Percentiles rank a stretch among this genome's conserved stretches.
These are phyloP conservation scores for Agriopis aurantiaria DNA, from an alignment of 2,888 invertebrate genomes.

Conservation along the genomic window DNA sequence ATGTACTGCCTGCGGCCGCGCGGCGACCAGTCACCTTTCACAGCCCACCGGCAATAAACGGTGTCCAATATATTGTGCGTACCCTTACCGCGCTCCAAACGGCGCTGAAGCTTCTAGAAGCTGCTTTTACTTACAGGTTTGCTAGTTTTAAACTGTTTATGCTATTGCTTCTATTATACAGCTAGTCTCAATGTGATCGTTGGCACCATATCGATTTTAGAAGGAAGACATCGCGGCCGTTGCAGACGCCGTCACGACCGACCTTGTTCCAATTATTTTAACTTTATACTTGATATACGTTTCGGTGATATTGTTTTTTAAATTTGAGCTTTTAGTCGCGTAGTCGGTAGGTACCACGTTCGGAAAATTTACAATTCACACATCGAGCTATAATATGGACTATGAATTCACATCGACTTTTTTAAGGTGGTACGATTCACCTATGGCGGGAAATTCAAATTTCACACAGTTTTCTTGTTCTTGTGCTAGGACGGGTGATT, in stretches of 20 bases:
- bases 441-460: no score
- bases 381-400: no score
- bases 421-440: no score
- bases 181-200: conserved; percentile 55
- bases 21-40: conserved; percentile 58
- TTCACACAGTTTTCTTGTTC: no score
- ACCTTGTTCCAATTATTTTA: conserved; percentile 78
- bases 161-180: conserved; percentile 50
- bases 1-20: conserved; percentile 61
- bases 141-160: conserved; percentile 43
- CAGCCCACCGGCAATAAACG: conserved; percentile 60
- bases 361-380: neutral
- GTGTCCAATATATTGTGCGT: conserved; percentile 50
- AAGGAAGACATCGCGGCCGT: conserved; percentile 69
- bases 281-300: conserved; percentile 41
- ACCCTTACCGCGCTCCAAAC: conserved; percentile 19
- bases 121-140: conserved; percentile 77
- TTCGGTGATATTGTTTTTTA: conserved; percentile 36
- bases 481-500: no score
- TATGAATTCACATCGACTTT: no score
- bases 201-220: conserved; percentile 77
- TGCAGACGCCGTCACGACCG: conserved; percentile 65
- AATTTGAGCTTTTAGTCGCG: neutral
- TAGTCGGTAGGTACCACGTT: neutral
- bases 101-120: conserved; percentile 62